A percentile compares a stretch with the other conserved stretches of the same genome.
phyloP scores from a whole-genome alignment of 2,888 invertebrate genomes.

The Electrophaes corylata region DNA sequence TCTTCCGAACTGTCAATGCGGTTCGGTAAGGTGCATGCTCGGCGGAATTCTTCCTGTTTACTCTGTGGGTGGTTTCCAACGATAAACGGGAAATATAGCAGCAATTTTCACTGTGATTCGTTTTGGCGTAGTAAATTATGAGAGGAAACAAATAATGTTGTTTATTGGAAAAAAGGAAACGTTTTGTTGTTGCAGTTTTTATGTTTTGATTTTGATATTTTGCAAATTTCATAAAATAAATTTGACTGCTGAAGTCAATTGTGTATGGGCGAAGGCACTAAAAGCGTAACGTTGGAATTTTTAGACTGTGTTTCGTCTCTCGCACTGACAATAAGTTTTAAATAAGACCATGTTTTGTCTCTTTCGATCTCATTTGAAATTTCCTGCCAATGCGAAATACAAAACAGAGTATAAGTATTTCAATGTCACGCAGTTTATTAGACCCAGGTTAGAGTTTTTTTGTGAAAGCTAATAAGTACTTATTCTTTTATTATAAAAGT shows the following conservation, averaged over 20 bases:
- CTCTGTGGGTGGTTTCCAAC: constrained; percentile 38
- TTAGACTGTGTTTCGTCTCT: too few relatives aligned
- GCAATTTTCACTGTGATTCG: constrained; percentile 32
- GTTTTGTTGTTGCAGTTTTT: constrained; percentile 12
- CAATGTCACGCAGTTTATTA: too few relatives aligned
- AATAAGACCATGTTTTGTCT: too few relatives aligned
- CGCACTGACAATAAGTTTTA: too few relatives aligned
- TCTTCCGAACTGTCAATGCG: constrained; percentile 49
- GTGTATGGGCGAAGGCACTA: too few relatives aligned
- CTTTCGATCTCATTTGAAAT: too few relatives aligned
- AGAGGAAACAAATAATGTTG: constrained; percentile 30
- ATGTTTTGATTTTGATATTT: constrained; percentile 16
- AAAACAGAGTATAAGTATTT: too few relatives aligned
- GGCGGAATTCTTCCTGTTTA: constrained; percentile 54
- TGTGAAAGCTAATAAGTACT: constrained; percentile 12
- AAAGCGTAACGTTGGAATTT: too few relatives aligned
- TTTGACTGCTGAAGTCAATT: neutral
- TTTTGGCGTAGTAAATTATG: constrained; percentile 26
- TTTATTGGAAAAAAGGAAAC: constrained; percentile 17
- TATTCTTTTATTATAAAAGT: constrained; percentile 11
- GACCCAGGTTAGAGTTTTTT: too few relatives aligned
- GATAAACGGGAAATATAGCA: constrained; percentile 33
- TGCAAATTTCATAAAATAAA: constrained; percentile 6
- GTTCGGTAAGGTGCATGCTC: constrained; percentile 53
- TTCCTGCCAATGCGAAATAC: too few relatives aligned